Conservation (phyloP, 2,797 vertebrate genomes). For the Pampus argenteus region DNA sequence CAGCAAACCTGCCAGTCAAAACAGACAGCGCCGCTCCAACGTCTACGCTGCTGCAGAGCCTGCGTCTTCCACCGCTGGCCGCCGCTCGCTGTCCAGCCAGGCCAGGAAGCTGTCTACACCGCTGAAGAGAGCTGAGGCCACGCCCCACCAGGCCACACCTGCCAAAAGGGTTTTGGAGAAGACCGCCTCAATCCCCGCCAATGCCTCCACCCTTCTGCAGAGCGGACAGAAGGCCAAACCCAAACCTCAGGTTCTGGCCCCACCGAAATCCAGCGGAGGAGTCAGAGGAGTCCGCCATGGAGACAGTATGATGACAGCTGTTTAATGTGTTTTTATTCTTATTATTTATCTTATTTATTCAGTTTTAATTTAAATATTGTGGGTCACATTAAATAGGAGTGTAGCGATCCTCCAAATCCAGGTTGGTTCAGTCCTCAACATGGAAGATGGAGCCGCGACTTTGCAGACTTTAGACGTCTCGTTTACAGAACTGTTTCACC, state of each 20-base stretch:
- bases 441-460: too few relatives aligned
- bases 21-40: slow-evolving; percentile 55
- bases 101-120: slow-evolving; percentile 68
- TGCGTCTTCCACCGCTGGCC: not conserved
- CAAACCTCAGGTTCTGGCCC: slow-evolving; percentile 21
- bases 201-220: slow-evolving; percentile 35
- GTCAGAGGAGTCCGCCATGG: slow-evolving; percentile 60
- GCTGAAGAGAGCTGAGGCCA: slow-evolving; percentile 61
- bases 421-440: too few relatives aligned
- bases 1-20: slow-evolving; percentile 54
- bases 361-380: too few relatives aligned
- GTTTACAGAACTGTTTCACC: too few relatives aligned
- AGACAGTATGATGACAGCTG: slow-evolving; percentile 33
- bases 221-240: slow-evolving; percentile 57
- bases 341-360: too few relatives aligned
- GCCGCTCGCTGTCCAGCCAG: slow-evolving; percentile 68
- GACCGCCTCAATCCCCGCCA: slow-evolving; percentile 44
- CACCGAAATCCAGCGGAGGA: slow-evolving; percentile 65
- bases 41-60: slow-evolving; percentile 38
- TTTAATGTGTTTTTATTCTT: too few relatives aligned
- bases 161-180: slow-evolving; percentile 64
- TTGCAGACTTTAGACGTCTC: too few relatives aligned
- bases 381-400: too few relatives aligned
- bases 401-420: too few relatives aligned
- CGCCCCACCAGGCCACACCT: slow-evolving; percentile 62